These are phyloP conservation scores for Mionectes olivaceus DNA, from an alignment of 2,797 vertebrate genomes.

Conservation along the genomic window DNA sequence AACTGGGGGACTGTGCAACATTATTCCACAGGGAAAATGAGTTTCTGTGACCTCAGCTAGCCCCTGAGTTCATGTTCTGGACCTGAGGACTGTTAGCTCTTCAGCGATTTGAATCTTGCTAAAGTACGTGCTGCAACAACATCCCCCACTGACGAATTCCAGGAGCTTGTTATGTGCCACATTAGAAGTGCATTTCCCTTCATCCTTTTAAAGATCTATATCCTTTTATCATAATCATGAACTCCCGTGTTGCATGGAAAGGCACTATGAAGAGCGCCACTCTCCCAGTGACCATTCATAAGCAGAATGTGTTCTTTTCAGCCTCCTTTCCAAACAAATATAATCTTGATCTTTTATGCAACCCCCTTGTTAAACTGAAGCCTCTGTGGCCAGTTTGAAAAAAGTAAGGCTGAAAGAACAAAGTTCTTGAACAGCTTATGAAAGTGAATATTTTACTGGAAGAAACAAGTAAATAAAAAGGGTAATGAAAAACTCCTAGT, in stretches of 20 bases:
- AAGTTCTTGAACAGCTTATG: neutral
- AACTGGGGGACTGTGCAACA: neutral
- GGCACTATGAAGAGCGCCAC: neutral
- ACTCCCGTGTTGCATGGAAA: neutral
- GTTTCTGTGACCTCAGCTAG: neutral
- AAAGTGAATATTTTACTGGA: neutral
- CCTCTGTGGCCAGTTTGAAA: neutral
- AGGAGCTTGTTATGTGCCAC: neutral
- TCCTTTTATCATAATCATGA: neutral
- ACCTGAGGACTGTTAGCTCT: neutral
- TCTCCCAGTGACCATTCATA: neutral
- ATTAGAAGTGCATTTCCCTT: slow-evolving; percentile 3
- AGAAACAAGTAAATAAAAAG: neutral
- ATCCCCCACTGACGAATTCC: neutral
- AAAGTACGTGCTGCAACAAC: neutral
- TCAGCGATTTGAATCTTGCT: neutral
- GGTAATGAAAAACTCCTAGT: neutral
- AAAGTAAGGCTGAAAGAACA: neutral
- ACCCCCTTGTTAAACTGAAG: neutral
- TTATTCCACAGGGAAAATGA: neutral
- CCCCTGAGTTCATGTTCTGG: neutral
- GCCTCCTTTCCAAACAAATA: slow-evolving; percentile 40
- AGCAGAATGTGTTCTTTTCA: neutral
- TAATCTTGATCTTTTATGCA: neutral
- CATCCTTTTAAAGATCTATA: slow-evolving; percentile 19